Evolutionary conservation across 2,797 vertebrate species (phyloP).

Genomic region (Borostomias antarcticus): DNA sequence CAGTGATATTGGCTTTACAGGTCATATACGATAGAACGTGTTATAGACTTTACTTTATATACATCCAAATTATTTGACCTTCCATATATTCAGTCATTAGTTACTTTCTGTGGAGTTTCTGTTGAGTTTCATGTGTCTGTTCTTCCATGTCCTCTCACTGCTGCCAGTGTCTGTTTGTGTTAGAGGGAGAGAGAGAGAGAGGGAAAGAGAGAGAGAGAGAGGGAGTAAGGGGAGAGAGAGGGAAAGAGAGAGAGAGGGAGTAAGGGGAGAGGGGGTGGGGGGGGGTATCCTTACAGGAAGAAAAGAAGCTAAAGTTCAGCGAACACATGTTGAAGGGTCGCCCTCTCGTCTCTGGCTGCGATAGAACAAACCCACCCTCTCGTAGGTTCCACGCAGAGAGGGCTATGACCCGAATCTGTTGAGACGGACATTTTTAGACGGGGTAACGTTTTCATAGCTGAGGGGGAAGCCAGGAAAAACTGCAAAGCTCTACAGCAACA

Average conservation of each 20-base stretch:
- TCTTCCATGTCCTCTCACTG: neutral
- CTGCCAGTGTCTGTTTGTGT: neutral
- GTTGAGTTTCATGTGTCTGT: neutral
- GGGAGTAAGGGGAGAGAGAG: neutral
- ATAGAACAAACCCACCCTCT: conserved; percentile 65
- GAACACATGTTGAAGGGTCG: conserved; percentile 77
- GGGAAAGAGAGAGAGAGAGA: neutral
- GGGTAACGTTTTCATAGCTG: conserved; percentile 60
- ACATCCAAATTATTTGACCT: neutral
- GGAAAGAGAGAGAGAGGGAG: neutral
- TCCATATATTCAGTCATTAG: neutral
- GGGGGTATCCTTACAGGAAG: conserved; percentile 69
- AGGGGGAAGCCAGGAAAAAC: conserved; percentile 33
- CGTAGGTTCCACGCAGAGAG: conserved; percentile 52
- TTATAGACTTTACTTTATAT: too few species aligned
- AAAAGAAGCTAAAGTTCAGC: conserved; percentile 68
- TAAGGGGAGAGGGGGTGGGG: conserved; percentile 37
- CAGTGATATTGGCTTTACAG: too few species aligned
- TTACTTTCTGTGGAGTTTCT: neutral
- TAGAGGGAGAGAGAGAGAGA: neutral
- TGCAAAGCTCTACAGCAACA: neutral
- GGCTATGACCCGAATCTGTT: conserved; percentile 55
- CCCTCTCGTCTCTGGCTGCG: conserved; percentile 34
- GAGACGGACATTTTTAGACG: conserved; percentile 63
- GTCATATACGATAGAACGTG: too few species aligned